These are phyloP conservation scores for Paramisgurnus dabryanus DNA, from an alignment of 2,113 vertebrate species.

Conservation along the genomic window DNA sequence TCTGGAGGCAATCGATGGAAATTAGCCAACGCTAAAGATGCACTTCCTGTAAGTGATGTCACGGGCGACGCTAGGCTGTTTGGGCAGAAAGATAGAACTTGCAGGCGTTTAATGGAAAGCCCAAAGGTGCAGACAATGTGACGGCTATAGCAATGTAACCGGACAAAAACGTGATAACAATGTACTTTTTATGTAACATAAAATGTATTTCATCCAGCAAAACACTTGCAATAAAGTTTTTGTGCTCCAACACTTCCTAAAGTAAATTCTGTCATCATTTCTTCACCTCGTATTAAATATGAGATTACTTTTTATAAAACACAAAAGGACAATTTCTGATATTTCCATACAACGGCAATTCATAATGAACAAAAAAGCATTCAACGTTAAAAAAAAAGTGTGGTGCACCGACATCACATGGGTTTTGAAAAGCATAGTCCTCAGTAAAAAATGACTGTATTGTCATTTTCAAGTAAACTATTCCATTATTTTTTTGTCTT, in stretches of 20 bases:
- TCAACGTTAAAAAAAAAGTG: too few species aligned
- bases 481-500: background rate
- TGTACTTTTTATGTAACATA: constrained; percentile 19
- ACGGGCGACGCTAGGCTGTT: constrained; percentile 70
- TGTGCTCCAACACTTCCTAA: too few species aligned
- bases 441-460: background rate
- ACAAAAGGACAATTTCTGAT: too few species aligned
- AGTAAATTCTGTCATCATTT: too few species aligned
- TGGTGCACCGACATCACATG: too few species aligned
- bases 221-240: too few species aligned
- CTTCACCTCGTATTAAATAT: too few species aligned
- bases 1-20: constrained; percentile 80
- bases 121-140: constrained; percentile 5
- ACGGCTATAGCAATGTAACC: background rate
- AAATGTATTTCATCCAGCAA: background rate
- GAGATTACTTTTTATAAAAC: too few species aligned
- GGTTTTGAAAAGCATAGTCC: too few species aligned
- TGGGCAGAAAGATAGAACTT: constrained; percentile 66
- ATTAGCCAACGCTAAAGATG: constrained; percentile 80
- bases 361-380: too few species aligned
- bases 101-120: constrained; percentile 65
- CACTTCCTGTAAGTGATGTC: constrained; percentile 78
- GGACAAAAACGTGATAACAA: constrained; percentile 23
- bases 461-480: background rate
- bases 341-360: too few species aligned